Evolutionary conservation across 2,113 vertebrate genomes (phyloP).

Genomic region (Calcarius ornatus): DNA sequence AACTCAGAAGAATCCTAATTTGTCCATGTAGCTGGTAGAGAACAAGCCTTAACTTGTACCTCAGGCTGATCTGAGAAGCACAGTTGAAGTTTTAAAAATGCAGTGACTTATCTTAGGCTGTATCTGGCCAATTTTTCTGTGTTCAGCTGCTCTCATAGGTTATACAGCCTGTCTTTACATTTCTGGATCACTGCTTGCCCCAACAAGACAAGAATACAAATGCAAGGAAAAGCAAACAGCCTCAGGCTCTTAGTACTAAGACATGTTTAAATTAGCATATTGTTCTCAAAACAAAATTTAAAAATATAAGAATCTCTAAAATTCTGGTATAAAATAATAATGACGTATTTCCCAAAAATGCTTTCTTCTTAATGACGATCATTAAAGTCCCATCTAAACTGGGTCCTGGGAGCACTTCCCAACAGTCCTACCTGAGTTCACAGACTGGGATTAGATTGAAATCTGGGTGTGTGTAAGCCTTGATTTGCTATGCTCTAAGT

Average conservation of each 20-base stretch:
- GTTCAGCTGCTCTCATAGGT: slow-evolving; percentile 20
- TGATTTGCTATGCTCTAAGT: not conserved
- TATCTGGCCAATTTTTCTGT: not conserved
- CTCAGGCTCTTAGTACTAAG: not conserved
- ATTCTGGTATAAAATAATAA: not conserved
- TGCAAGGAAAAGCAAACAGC: not conserved
- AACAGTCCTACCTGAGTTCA: not conserved
- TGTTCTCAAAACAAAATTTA: not conserved
- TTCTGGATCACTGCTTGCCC: slow-evolving; percentile 16
- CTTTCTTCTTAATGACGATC: not conserved
- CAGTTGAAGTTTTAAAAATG: not conserved
- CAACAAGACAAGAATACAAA: slow-evolving; percentile 30
- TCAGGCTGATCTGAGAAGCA: not conserved
- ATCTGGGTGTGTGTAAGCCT: not conserved
- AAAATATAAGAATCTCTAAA: not conserved
- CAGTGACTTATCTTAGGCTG: not conserved
- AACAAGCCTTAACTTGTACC: not conserved
- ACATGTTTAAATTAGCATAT: not conserved
- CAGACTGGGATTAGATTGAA: not conserved
- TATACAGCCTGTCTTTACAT: not conserved
- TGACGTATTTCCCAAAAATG: not conserved
- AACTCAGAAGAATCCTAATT: not conserved
- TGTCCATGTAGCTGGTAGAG: not conserved
- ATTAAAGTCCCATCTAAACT: not conserved
- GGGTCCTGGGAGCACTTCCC: not conserved